A percentile compares a stretch with the other conserved stretches of the same genome.
Conservation (phyloP, 92 coral and sea anemone genomes). For the Phenganax stokvisi region DNA sequence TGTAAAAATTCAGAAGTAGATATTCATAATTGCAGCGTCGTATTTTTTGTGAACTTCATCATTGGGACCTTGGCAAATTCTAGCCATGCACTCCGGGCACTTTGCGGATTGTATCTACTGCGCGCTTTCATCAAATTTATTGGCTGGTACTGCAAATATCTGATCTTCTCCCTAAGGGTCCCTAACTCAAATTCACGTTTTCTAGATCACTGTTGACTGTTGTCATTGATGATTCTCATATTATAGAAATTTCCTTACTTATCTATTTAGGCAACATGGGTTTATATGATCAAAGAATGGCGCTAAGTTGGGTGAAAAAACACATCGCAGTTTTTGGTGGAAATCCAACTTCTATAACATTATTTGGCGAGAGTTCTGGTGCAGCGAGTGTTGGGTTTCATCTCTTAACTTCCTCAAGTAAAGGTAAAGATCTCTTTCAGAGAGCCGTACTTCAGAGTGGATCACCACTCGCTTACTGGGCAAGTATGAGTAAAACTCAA, state of each 20-base stretch:
- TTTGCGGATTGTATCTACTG: no score
- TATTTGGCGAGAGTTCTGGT: slow-evolving; percentile 88
- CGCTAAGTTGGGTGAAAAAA: slow-evolving; percentile 69
- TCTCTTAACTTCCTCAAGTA: slow-evolving; percentile 58
- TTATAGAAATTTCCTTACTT: no score
- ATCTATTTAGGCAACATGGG: slow-evolving; percentile 27
- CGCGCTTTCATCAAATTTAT: no score
- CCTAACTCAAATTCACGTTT: no score
- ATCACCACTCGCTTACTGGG: slow-evolving; percentile 73
- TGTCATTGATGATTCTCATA: no score
- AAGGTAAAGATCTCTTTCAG: slow-evolving; percentile 73
- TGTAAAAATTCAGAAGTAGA: not conserved
- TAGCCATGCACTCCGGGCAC: no score
- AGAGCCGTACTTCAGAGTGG: slow-evolving; percentile 80
- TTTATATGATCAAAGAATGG: slow-evolving; percentile 77
- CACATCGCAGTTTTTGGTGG: slow-evolving; percentile 75
- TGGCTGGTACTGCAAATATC: no score
- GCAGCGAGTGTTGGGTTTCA: slow-evolving; percentile 94
- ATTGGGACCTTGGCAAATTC: no score
- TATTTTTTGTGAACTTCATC: no score
- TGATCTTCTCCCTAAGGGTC: no score
- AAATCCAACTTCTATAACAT: slow-evolving; percentile 66
- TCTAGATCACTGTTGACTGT: no score
- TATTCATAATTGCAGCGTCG: not conserved
- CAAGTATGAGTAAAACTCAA: slow-evolving; percentile 38